Percentiles rank a stretch among this genome's conserved stretches.
Conservation (phyloP, 2,797 vertebrate genomes). For the Manis pentadactyla region DNA sequence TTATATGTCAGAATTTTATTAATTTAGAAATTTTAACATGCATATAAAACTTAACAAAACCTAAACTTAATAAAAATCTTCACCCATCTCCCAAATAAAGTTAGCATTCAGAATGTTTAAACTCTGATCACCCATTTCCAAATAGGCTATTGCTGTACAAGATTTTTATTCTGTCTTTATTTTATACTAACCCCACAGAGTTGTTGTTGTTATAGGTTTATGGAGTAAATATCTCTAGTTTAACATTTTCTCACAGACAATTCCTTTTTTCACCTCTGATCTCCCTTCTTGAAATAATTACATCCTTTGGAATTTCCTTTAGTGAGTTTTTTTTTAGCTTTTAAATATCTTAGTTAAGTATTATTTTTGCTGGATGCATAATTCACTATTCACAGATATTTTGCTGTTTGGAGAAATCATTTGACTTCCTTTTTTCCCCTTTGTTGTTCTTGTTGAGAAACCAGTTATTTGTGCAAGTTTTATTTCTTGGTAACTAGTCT, state of each 20-base stretch:
- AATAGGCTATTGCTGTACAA: not conserved
- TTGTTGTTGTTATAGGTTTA: not conserved
- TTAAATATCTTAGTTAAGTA: not conserved
- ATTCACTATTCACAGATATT: not conserved
- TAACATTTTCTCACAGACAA: not conserved
- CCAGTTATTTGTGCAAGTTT: not conserved
- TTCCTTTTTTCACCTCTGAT: not conserved
- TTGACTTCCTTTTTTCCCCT: not conserved
- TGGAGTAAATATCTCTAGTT: not conserved
- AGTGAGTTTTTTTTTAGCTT: not conserved
- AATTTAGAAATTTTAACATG: not conserved
- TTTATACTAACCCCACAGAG: not conserved
- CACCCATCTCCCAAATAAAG: not conserved
- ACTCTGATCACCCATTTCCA: not conserved
- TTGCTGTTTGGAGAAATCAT: not conserved
- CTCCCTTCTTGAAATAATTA: not conserved
- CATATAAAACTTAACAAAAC: not conserved
- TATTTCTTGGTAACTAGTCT: not conserved
- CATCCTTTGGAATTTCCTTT: not conserved
- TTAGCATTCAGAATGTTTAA: not conserved
- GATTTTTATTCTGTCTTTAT: constrained; percentile 18
- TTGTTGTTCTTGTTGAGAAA: not conserved
- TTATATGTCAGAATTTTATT: not conserved
- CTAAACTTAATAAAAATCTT: not conserved
- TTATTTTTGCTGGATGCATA: not conserved